A percentile compares a stretch with the other conserved stretches of the same genome.
These are phyloP conservation scores for Oscheius sp. DNA, from an alignment of 2,888 invertebrate genomes.

Conservation along the genomic window DNA sequence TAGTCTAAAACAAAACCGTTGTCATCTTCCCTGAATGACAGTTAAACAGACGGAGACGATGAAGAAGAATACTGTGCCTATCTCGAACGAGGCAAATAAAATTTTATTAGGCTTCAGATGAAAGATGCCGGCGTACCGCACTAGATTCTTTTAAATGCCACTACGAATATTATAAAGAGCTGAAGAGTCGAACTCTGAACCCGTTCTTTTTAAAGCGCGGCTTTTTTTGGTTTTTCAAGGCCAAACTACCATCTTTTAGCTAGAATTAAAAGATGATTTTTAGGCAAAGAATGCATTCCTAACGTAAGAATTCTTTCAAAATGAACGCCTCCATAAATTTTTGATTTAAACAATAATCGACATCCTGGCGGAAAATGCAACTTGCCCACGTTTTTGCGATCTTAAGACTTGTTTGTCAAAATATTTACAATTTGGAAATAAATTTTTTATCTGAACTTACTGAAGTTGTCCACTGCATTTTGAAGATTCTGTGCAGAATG, in stretches of 20 bases:
- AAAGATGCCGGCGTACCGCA: constrained; percentile 11
- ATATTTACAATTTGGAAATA: background rate
- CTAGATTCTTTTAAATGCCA: constrained; percentile 6
- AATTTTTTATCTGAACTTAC: background rate
- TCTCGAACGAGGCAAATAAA: constrained; percentile 25
- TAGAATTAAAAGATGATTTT: no score
- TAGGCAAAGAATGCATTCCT: background rate
- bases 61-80: constrained; percentile 21
- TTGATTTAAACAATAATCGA: constrained; percentile 16
- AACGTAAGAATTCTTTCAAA: no score
- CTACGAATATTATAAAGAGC: no score
- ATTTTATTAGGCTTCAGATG: constrained; percentile 11
- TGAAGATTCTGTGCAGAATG: background rate
- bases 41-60: background rate
- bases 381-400: background rate
- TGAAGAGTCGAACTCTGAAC: background rate
- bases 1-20: background rate
- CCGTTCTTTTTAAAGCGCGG: no score
- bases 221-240: no score
- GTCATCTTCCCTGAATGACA: background rate
- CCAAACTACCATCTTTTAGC: no score
- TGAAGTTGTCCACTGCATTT: background rate
- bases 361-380: constrained; percentile 1
- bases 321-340: background rate
- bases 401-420: background rate